These are phyloP conservation scores for Synanthedon formicaeformis DNA, from an alignment of 2,888 invertebrate species.

Conservation along the genomic window DNA sequence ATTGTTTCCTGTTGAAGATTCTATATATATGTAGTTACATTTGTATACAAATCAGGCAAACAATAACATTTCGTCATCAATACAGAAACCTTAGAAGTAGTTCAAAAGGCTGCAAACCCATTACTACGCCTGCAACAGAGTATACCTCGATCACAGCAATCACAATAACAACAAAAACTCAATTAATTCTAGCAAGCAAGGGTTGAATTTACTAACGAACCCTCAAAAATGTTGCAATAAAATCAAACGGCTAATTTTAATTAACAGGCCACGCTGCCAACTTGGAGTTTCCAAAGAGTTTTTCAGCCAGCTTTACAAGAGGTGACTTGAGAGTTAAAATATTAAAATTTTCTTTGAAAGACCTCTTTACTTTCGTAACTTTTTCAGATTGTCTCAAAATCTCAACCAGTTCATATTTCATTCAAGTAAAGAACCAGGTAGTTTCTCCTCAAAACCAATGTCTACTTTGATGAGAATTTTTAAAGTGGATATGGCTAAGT, in stretches of 20 bases:
- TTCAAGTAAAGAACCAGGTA: too few species aligned
- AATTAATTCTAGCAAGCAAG: conserved; percentile 36
- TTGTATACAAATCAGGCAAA: too few species aligned
- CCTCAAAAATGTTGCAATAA: conserved; percentile 30
- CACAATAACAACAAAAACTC: conserved; percentile 26
- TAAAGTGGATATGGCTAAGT: too few species aligned
- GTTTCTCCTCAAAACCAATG: too few species aligned
- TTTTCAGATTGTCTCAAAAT: too few species aligned
- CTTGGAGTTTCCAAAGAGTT: conserved; percentile 5
- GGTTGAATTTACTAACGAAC: conserved; percentile 33
- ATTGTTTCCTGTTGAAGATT: too few species aligned
- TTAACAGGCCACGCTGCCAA: conserved; percentile 12
- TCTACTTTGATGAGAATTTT: too few species aligned
- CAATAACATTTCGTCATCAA: background rate
- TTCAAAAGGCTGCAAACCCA: background rate
- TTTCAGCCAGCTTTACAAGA: background rate
- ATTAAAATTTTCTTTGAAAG: too few species aligned
- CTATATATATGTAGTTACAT: too few species aligned
- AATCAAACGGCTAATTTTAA: conserved; percentile 22
- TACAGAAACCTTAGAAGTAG: background rate
- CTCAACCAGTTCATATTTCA: too few species aligned
- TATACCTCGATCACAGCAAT: conserved; percentile 11
- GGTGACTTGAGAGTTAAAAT: background rate
- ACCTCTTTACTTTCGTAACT: too few species aligned
- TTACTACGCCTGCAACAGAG: conserved; percentile 18